Base-by-base conservation (phyloP, 2,888 invertebrate species). In the Tridacna gigas region DNA sequence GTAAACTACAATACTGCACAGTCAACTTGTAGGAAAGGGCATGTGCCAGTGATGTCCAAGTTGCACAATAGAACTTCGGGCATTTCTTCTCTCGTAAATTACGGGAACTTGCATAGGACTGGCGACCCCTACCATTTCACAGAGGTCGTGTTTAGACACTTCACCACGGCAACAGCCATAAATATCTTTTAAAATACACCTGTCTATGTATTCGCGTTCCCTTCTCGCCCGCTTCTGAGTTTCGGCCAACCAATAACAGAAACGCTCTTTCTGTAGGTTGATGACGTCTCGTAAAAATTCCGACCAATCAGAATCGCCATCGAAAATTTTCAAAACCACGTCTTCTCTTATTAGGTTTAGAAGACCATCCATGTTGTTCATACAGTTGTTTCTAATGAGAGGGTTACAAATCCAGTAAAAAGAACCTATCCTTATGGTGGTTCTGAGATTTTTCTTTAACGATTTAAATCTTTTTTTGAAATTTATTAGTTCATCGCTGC, bases 201-300 rank as follows among this genome's bases (percentile, higher is more conserved):
- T 2, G 25, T 63, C 63, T n/a, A 63, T 25, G 9, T n/a, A 63
- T 22, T 63, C 63, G 3, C 63, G 63, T n/a, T 22, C n/a, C 9
- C 25, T 63, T 22, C 63, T 63, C 1, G 63, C 9, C n/a, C 9
- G 22, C 7, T 22, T 63, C 20, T 12, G n/a, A 63, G 63, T 25
- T 13, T 3, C 0, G 22, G 13, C 12, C n/a, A 63, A 13, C 63
- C 63, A 63, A 13, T 13, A 0, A 25, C 25, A 0, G n/a, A 12
- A n/a, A 63, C 4, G 22, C 20, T 13, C 3, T 11, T 63, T 22
- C 3, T n/a, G 9, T 25, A 63, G 22, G 13, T 22, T 25, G 63
- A 63, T 63, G 63, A 63, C 63, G 63, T 63, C 63, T 11, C 63
- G 63, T n/a, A 63, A 25, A 22, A 63, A 63, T 63, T 63, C n/a